Percentiles rank a stretch among this genome's conserved stretches.
phyloP scores from a whole-genome alignment of 1,140 invertebrate genomes.

The Linepithema humile region DNA sequence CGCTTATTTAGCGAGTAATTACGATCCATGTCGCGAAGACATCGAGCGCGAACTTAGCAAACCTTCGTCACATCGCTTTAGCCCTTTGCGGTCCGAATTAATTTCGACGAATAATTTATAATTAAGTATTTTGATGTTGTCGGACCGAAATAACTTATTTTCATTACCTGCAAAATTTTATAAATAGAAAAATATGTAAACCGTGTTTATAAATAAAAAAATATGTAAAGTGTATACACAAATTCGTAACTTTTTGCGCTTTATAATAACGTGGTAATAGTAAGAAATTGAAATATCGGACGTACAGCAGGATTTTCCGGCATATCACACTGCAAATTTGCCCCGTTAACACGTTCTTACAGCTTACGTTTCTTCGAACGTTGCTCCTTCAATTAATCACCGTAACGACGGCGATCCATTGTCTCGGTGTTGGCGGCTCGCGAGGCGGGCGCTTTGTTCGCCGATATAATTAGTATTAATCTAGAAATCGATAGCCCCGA shows the following conservation, averaged over 20 bases:
- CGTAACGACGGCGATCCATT: slow-evolving; percentile 26
- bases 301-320: no score
- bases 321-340: neutral
- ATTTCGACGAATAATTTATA: no score
- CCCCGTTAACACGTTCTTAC: neutral
- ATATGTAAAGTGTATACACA: no score
- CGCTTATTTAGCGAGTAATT: slow-evolving; percentile 44
- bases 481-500: slow-evolving; percentile 52
- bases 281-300: no score
- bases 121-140: no score
- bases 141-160: no score
- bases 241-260: no score
- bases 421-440: slow-evolving; percentile 3
- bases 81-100: no score
- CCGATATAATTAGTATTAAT: slow-evolving; percentile 64
- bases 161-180: no score
- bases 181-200: no score
- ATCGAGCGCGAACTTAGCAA: neutral
- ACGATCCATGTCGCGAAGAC: slow-evolving; percentile 2
- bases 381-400: slow-evolving; percentile 34
- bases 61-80: neutral
- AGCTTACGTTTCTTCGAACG: neutral
- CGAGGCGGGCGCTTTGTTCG: slow-evolving; percentile 28
- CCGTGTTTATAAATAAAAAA: no score
- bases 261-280: no score